Evolutionary conservation across 2,888 invertebrate genomes (phyloP), one percentile per base, ranked within the genome.

Genomic region (Eupithecia centaureata): DNA sequence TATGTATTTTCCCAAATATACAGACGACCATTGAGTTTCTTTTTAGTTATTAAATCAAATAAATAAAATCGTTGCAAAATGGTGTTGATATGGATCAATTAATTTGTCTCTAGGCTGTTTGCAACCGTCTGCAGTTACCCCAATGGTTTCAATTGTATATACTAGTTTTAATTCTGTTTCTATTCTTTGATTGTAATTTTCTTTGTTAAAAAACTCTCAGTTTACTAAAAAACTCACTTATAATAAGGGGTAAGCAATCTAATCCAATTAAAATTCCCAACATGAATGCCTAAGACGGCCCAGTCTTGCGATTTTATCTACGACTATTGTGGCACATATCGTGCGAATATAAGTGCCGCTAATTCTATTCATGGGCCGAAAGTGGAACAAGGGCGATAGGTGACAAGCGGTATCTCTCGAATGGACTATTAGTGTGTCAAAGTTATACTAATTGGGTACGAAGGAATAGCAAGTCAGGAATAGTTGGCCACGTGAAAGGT

Each of bases 341-440:
- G 68, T 72, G 73, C 67, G 71, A 73, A 63, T 71, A 52, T 65
- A 66, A 63, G 62, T 71, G 65, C 60, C 68, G 70, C 70, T 76
- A 74, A 76, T 72, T 75, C 54, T 59, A 69, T 69, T 67, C 67
- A 69, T 35, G 30, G 54, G 68, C 59, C 51, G 64, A 76, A 76
- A 76, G 73, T 76, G 25, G 76, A 71, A 74, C 76, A 72, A 76
- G 76, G 76, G 61, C 70, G 51, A 63, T 63, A 61, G 30, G 63
- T 63, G 70, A 61, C 68, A 63, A 70, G 71, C 70, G 66, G 68
- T 65, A 71, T 66, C 66, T 71, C 61, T 68, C 63, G 58, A 67
- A 28, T 32, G 10, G 52, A 38, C 59, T 58, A 58, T 15, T 30
- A 18, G 18, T 30, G 18, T 28, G 61, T 51, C 61, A 33, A 52